A percentile compares a stretch with the other conserved stretches of the same genome.
phyloP scores from a whole-genome alignment of 35 echinoderm and acorn worm species.

The Diadema setosum region DNA sequence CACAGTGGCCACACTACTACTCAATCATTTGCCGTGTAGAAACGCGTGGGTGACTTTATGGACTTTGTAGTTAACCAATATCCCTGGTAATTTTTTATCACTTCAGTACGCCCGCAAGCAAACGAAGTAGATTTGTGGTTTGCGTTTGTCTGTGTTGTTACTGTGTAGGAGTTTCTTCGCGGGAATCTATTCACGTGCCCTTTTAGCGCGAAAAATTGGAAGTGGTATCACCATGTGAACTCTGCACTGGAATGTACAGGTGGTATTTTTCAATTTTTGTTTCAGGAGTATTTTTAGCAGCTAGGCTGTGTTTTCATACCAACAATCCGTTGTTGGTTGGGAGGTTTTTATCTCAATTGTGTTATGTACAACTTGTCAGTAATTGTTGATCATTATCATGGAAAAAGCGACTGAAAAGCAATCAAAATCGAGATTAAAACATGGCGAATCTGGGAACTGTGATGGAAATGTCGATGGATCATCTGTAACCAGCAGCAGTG shows the following conservation, averaged over 20 bases:
- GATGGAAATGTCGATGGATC: background rate
- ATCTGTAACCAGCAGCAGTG: background rate
- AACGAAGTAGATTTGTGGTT: background rate
- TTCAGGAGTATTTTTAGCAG: background rate
- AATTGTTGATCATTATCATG: background rate
- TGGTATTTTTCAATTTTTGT: background rate
- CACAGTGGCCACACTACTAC: too few species aligned
- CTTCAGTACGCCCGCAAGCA: background rate
- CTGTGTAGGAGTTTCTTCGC: slow-evolving; percentile 1
- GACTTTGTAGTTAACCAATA: background rate
- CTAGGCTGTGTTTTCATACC: background rate
- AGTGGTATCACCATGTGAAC: background rate
- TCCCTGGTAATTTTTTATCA: background rate
- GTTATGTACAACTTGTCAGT: too few species aligned
- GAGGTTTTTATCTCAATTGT: background rate
- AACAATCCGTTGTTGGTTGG: background rate
- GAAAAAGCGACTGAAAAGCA: background rate
- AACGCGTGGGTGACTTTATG: background rate
- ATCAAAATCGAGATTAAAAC: background rate
- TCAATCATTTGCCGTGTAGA: too few species aligned
- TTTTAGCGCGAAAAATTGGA: slow-evolving; percentile 17
- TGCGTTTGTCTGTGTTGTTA: background rate
- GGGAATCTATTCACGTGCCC: background rate
- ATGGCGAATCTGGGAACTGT: background rate
- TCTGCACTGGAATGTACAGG: background rate